Conservation (phyloP, 2,888 invertebrate species). For the Sesamia inferens region DNA sequence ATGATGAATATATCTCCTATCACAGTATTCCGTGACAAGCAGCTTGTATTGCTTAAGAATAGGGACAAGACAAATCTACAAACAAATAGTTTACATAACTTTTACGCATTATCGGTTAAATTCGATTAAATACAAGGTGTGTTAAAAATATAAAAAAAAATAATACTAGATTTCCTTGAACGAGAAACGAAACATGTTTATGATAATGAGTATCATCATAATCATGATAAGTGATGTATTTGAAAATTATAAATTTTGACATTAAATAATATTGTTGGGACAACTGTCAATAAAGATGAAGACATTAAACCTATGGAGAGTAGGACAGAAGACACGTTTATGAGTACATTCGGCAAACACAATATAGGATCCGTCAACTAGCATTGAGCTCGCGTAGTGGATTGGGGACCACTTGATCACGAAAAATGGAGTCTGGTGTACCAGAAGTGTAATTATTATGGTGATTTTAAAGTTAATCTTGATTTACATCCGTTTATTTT, state of each 20-base stretch:
- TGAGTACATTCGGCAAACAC: background rate
- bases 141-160: constrained; percentile 37
- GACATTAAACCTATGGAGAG: background rate
- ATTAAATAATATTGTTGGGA: background rate
- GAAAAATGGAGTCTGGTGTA: background rate
- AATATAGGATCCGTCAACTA: background rate
- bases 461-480: no score
- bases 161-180: constrained; percentile 60
- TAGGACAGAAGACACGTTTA: background rate
- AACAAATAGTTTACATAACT: constrained; percentile 31
- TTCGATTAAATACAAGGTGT: constrained; percentile 29
- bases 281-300: constrained; percentile 2
- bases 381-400: background rate
- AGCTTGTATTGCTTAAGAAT: background rate
- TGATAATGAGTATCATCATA: constrained; percentile 48
- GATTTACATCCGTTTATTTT: no score
- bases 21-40: background rate
- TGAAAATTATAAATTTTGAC: constrained; percentile 22
- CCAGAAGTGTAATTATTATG: background rate
- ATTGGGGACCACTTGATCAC: no score
- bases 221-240: constrained; percentile 34
- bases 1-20: no score
- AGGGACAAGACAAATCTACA: constrained; percentile 6
- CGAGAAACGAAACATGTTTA: constrained; percentile 48
- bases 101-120: constrained; percentile 37